Base-by-base conservation (phyloP, 2,888 invertebrate species). In the Heliconius charithonia region DNA sequence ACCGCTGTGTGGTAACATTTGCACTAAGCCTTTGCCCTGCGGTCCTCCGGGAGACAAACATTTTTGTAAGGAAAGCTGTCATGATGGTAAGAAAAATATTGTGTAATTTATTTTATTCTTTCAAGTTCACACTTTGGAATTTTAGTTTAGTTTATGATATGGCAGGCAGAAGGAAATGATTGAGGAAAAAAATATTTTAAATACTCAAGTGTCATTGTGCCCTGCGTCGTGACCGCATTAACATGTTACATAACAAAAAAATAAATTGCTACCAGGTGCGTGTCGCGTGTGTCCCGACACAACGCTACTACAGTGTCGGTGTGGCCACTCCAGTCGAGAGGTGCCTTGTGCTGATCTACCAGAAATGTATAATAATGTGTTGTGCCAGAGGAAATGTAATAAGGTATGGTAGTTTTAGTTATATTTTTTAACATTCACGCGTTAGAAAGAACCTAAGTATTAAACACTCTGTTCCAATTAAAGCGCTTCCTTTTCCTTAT, bases 341-440 rank as follows among this genome's bases (percentile, higher is more conserved):
- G 96, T 98, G 75, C 96, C 96, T 4, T 98, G 98, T 88, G 93
- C 94, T 0, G 96, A 97, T 75, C 90, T 98, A 16, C 96, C 96
- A 0, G 95, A 96, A 0, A 96, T 96, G 87, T 95, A 96, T 70
- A 97, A 97, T 86, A 97, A 97, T 86, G 97, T 97, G 1, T 94
- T 97, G 45, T 99, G 99, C 90, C 97, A 98, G 87, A 98, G 97
- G 87, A 97, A 97, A 85, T 99, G 99, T 89, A 97, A 97, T 76
- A 98, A 98, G 95, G 97, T 96, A 88, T 51, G 19, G 9, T 12
- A 7, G 12, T 29, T 70, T 45, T 45, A 19, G 3, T 70, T 70
- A 41, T 19, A 2, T 63, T 16, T 2, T 27, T 62, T 62, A n/a
- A n/a, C n/a, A n/a, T n/a, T n/a, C n/a, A n/a, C n/a, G n/a, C n/a